Conservation (phyloP, 2,113 vertebrate genomes). For the Piprites chloris region DNA sequence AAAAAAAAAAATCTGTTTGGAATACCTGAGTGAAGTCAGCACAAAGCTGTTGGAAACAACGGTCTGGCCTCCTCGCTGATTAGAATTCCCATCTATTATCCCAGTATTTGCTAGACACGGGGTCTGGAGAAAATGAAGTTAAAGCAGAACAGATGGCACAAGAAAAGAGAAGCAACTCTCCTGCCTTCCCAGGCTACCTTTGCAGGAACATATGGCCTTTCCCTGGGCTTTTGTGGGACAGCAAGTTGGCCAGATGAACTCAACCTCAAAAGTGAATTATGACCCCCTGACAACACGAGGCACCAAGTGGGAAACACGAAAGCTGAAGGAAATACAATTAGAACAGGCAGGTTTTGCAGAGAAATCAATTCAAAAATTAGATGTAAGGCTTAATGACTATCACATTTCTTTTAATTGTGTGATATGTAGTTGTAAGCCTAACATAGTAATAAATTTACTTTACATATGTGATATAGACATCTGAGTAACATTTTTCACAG, state of each 20-base stretch:
- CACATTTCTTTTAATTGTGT: not conserved
- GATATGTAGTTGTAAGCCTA: not conserved
- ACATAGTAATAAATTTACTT: not conserved
- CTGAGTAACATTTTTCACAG: not conserved
- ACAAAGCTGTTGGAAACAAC: not conserved
- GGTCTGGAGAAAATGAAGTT: not conserved
- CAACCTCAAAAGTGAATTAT: not conserved
- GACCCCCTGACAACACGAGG: not conserved
- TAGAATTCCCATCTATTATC: not conserved
- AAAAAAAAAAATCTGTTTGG: not conserved
- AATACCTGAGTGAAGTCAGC: not conserved
- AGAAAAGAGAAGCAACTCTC: not conserved
- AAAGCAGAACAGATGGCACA: not conserved
- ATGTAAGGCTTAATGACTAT: not conserved
- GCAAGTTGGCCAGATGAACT: not conserved
- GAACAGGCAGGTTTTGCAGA: not conserved
- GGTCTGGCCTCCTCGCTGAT: not conserved
- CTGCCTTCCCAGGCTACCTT: not conserved
- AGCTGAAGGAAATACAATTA: not conserved
- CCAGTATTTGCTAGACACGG: accelerated
- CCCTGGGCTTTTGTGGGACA: not conserved
- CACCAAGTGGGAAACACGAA: accelerated
- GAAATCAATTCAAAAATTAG: not conserved
- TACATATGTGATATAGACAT: not conserved
- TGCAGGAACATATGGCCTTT: not conserved